phyloP scores from a whole-genome alignment of 2,113 vertebrate genomes.

The Pterocles gutturalis region DNA sequence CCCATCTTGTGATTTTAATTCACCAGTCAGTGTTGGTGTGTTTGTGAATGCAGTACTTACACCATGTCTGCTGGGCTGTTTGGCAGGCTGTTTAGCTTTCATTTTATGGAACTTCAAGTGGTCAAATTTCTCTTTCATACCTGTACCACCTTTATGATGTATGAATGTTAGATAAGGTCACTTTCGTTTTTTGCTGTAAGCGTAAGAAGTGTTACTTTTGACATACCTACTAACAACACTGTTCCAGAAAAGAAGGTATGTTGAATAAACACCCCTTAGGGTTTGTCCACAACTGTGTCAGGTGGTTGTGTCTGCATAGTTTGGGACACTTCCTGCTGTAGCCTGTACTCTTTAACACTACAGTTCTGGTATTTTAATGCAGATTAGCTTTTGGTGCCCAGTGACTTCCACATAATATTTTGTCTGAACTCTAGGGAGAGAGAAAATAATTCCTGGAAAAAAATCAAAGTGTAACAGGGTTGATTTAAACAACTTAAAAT shows the following conservation, averaged over 20 bases:
- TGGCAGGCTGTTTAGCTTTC: not conserved
- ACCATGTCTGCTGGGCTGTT: not conserved
- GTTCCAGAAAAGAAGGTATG: not conserved
- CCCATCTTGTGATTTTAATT: not conserved
- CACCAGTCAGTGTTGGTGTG: not conserved
- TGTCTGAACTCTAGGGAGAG: not conserved
- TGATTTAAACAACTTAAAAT: constrained; percentile 21
- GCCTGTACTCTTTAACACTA: not conserved
- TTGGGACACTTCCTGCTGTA: not conserved
- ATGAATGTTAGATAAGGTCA: not conserved
- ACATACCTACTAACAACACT: not conserved
- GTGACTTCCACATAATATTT: not conserved
- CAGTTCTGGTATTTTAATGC: not conserved
- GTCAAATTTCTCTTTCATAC: not conserved
- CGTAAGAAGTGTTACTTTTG: not conserved
- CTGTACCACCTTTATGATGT: rapidly evolving
- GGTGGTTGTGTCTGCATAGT: not conserved
- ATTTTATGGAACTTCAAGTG: not conserved
- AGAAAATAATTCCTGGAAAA: not conserved
- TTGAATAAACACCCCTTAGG: not conserved
- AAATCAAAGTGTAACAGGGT: not conserved
- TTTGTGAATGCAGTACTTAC: not conserved
- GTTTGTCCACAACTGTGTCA: not conserved
- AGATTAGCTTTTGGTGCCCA: not conserved
- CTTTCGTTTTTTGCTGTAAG: not conserved